phyloP scores from a whole-genome alignment of 1,140 invertebrate species.

The Eubasilissa regina region DNA sequence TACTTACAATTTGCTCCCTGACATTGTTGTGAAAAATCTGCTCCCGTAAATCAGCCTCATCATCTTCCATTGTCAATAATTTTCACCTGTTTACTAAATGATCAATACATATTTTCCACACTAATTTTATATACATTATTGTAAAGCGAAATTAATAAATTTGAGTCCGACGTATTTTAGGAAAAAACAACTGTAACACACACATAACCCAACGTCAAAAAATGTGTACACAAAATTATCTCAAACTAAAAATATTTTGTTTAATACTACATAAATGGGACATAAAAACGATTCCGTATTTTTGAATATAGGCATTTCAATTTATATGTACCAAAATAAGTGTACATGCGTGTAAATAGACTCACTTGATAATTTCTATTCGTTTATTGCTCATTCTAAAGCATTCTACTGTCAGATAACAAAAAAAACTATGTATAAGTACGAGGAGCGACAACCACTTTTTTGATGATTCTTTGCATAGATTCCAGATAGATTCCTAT shows the following conservation, averaged over 20 bases:
- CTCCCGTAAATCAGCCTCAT: slow-evolving; percentile 83
- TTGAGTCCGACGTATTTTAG: slow-evolving; percentile 1
- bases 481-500: no score
- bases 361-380: slow-evolving; percentile 10
- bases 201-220: slow-evolving; percentile 42
- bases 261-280: not conserved
- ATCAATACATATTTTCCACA: slow-evolving; percentile 44
- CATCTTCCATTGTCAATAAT: slow-evolving; percentile 65
- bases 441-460: no score
- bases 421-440: not conserved
- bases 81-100: slow-evolving; percentile 52
- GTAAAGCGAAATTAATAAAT: slow-evolving; percentile 12
- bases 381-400: not conserved
- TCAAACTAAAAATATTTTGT: slow-evolving; percentile 13
- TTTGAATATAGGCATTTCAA: not conserved
- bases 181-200: slow-evolving; percentile 36
- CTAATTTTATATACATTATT: slow-evolving; percentile 41
- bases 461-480: no score
- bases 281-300: not conserved
- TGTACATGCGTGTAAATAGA: slow-evolving; percentile 10
- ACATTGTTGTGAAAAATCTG: slow-evolving; percentile 95
- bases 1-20: slow-evolving; percentile 92
- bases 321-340: not conserved
- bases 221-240: slow-evolving; percentile 16
- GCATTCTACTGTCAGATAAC: slow-evolving; percentile 17